Conservation (phyloP, 2,888 invertebrate genomes). For the Tetropium fuscum region DNA sequence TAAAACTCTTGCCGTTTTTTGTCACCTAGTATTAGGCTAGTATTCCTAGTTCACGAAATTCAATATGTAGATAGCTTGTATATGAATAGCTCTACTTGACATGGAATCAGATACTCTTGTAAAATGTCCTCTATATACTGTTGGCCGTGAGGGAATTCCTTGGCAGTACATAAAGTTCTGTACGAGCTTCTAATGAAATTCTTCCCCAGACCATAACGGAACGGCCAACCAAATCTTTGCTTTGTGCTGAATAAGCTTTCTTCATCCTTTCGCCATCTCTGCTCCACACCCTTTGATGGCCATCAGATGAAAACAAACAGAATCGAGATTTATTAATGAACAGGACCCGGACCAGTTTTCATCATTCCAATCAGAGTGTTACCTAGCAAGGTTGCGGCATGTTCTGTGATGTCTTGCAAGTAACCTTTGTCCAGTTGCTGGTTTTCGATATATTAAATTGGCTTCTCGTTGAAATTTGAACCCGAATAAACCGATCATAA, state of each 20-base stretch:
- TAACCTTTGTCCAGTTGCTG: no score
- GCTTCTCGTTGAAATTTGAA: background rate
- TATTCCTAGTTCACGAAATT: no score
- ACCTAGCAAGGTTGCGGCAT: background rate
- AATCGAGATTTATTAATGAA: background rate
- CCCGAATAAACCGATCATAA: background rate
- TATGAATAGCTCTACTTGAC: no score
- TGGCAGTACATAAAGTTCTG: background rate
- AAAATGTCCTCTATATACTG: background rate
- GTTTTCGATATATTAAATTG: background rate
- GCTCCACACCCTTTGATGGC: background rate
- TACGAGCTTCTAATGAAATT: no score
- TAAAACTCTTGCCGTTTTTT: no score
- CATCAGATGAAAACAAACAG: background rate
- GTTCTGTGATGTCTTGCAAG: background rate
- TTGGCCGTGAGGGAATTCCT: background rate
- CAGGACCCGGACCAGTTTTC: background rate
- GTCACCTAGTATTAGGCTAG: no score
- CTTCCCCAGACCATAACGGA: background rate
- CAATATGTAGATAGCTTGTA: no score
- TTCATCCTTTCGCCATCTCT: background rate
- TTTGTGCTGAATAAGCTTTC: background rate
- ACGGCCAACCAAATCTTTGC: background rate
- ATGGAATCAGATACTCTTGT: no score
- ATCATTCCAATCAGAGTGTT: background rate